Evolutionary conservation across 2,888 invertebrate species (phyloP).

Genomic region (Portevinia maculata): DNA sequence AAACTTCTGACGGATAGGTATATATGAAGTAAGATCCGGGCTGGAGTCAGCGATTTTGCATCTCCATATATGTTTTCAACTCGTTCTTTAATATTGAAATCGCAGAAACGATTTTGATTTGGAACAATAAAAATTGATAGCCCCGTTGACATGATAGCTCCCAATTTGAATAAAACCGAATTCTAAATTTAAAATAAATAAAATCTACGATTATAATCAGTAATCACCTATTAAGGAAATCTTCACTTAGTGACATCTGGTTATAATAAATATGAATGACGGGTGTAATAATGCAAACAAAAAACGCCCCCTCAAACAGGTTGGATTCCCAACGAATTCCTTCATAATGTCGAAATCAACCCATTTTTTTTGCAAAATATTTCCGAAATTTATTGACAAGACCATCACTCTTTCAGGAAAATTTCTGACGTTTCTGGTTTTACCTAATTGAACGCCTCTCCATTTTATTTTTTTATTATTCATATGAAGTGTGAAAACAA

Average conservation of each 20-base stretch:
- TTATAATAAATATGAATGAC: slow-evolving; percentile 20
- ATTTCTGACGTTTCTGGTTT: not conserved
- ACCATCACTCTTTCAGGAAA: not conserved
- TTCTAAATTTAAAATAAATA: too few relatives aligned
- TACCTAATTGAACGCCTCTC: slow-evolving; percentile 12
- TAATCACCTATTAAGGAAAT: slow-evolving; percentile 13
- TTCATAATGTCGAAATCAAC: slow-evolving; percentile 2
- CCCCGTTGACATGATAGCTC: too few relatives aligned
- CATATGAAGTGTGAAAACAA: too few relatives aligned
- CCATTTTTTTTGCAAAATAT: slow-evolving; percentile 9
- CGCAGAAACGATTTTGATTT: too few relatives aligned
- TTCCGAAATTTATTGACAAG: slow-evolving; percentile 8
- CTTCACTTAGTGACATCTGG: slow-evolving; percentile 12
- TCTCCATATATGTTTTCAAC: too few relatives aligned
- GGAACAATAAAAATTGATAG: too few relatives aligned
- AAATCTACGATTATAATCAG: too few relatives aligned
- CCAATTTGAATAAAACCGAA: too few relatives aligned
- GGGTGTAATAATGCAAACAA: slow-evolving; percentile 9
- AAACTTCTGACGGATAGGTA: too few relatives aligned
- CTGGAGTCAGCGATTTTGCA: too few relatives aligned
- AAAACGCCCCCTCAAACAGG: slow-evolving; percentile 14
- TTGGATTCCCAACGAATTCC: slow-evolving; percentile 4
- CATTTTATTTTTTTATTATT: not conserved
- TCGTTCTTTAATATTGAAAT: too few relatives aligned
- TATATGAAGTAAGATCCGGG: too few relatives aligned